These are phyloP conservation scores for Tarsius wallacei DNA, from an alignment of 2,797 vertebrate species.

Conservation along the genomic window DNA sequence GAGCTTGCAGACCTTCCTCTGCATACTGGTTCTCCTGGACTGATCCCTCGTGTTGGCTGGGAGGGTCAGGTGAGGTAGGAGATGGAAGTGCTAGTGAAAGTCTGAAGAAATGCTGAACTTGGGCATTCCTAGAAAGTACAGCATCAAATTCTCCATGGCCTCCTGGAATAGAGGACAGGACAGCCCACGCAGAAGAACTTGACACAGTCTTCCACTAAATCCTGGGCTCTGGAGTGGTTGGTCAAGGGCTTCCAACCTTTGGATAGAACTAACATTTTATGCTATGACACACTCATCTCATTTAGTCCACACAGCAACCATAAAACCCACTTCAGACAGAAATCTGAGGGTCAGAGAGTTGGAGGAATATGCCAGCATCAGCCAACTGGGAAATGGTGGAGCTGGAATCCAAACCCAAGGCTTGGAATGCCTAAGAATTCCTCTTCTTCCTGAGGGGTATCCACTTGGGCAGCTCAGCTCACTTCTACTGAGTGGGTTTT, in stretches of 20 bases:
- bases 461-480: not conserved
- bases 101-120: not conserved
- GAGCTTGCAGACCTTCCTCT: not conserved
- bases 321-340: not conserved
- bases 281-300: not conserved
- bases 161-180: not conserved
- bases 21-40: not conserved
- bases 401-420: not conserved
- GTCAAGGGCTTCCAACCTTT: not conserved
- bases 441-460: not conserved
- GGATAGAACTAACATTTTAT: not conserved
- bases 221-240: not conserved
- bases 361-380: not conserved
- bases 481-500: not conserved
- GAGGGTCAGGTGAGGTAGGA: not conserved
- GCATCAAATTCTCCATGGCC: not conserved
- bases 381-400: not conserved
- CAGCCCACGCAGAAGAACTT: not conserved
- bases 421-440: not conserved
- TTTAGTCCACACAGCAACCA: not conserved
- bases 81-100: not conserved
- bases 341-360: not conserved
- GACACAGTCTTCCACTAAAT: not conserved
- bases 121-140: not conserved
- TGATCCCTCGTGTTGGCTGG: not conserved